Percentiles rank a stretch among this genome's conserved stretches.
Evolutionary conservation across 2,888 invertebrate species (phyloP).

Genomic region (Pollenia angustigena): DNA sequence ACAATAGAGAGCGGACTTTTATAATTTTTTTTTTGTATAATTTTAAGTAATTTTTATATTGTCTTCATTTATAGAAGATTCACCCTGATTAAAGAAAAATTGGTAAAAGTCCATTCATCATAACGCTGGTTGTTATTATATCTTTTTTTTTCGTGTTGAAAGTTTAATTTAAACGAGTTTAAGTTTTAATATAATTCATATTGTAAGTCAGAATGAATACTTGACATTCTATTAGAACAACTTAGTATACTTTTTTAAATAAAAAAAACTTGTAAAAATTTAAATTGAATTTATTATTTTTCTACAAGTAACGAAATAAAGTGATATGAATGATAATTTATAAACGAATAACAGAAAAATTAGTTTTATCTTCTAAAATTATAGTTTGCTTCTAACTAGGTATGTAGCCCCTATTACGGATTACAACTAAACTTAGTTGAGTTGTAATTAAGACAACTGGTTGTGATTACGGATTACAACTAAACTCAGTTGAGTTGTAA

Average conservation of each 20-base stretch:
- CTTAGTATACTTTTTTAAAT: constrained; percentile 13
- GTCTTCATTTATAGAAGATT: constrained; percentile 68
- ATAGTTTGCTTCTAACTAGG: too few species aligned
- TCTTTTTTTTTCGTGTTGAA: constrained; percentile 34
- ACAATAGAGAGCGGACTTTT: constrained; percentile 13
- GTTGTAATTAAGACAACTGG: too few species aligned
- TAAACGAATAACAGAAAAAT: background rate
- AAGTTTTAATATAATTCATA: constrained; percentile 20
- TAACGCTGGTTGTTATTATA: constrained; percentile 54
- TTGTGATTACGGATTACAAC: too few species aligned
- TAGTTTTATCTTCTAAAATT: too few species aligned
- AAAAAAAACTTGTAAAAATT: constrained; percentile 37
- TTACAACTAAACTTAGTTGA: too few species aligned
- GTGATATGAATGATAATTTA: background rate
- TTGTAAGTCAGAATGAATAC: constrained; percentile 33
- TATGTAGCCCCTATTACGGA: too few species aligned
- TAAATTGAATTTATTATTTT: constrained; percentile 4
- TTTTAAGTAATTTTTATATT: constrained; percentile 57
- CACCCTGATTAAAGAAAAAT: constrained; percentile 35
- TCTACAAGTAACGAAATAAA: constrained; percentile 7
- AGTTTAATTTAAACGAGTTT: constrained; percentile 32
- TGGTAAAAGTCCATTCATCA: constrained; percentile 20
- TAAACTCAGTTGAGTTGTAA: too few species aligned
- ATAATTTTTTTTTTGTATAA: constrained; percentile 43
- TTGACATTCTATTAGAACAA: constrained; percentile 28